Evolutionary conservation across 2,113 vertebrate species (phyloP).

Genomic region (Chamaetylas fuelleborni): DNA sequence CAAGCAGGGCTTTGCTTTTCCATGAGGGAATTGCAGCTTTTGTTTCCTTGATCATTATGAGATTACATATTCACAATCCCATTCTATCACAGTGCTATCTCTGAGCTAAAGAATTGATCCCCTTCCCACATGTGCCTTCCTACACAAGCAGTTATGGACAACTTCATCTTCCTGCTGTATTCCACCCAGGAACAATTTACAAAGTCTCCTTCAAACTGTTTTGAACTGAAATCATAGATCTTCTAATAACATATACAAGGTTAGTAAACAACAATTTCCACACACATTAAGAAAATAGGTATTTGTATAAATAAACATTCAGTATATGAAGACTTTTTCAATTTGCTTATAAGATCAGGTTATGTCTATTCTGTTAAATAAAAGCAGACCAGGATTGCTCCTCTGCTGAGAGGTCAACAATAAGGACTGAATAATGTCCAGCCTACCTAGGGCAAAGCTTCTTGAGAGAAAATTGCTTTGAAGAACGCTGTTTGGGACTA

Average conservation of each 20-base stretch:
- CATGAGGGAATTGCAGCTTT: not conserved
- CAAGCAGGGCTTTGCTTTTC: not conserved
- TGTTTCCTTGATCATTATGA: not conserved
- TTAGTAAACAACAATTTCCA: not conserved
- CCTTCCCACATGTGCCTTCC: not conserved
- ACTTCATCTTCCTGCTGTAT: not conserved
- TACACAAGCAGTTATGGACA: rapidly evolving
- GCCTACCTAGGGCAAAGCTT: not conserved
- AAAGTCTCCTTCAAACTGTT: not conserved
- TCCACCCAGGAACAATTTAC: not conserved
- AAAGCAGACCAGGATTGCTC: not conserved
- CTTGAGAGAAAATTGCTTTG: not conserved
- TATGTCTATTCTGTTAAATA: not conserved
- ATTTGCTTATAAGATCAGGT: not conserved
- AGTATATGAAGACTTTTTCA: not conserved
- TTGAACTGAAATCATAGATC: not conserved
- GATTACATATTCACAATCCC: not conserved
- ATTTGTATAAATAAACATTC: not conserved
- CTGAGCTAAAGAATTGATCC: not conserved
- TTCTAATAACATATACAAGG: not conserved
- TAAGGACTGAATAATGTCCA: not conserved
- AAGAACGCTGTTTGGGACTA: not conserved
- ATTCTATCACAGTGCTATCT: not conserved
- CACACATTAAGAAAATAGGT: not conserved
- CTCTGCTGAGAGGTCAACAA: not conserved